Evolutionary conservation across 2,797 vertebrate species (phyloP).

Genomic region (Kryptopterus vitreolus): DNA sequence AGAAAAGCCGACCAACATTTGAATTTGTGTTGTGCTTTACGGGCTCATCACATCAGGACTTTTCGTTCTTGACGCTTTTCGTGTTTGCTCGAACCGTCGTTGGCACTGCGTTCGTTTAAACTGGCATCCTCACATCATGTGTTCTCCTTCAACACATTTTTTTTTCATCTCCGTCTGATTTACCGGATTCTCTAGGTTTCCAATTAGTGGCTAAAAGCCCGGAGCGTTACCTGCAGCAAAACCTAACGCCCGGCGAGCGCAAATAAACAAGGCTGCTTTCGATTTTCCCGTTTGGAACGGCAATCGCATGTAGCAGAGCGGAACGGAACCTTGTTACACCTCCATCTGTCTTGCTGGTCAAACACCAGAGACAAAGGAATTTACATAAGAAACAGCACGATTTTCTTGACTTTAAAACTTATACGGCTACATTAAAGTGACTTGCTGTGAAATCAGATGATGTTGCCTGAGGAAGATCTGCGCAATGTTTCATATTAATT

Average conservation of each 20-base stretch:
- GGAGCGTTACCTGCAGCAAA: slow-evolving; percentile 48
- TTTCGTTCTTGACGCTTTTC: too few species aligned
- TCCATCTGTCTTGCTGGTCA: not conserved
- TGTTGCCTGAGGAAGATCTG: too few species aligned
- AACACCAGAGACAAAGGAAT: not conserved
- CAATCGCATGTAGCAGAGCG: slow-evolving; percentile 57
- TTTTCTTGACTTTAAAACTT: not conserved
- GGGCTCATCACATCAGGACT: not conserved
- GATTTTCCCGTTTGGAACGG: slow-evolving; percentile 60
- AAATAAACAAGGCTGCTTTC: slow-evolving; percentile 70
- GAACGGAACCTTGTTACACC: slow-evolving; percentile 35
- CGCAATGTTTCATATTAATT: too few species aligned
- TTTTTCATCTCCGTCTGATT: slow-evolving; percentile 42
- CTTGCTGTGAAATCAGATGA: too few species aligned
- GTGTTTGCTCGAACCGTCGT: not conserved
- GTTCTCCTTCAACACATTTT: slow-evolving; percentile 11
- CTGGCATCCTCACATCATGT: slow-evolving; percentile 2
- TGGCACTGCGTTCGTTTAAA: not conserved
- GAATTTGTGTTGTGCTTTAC: not conserved
- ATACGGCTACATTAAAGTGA: too few species aligned
- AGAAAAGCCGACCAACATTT: not conserved
- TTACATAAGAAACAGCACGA: not conserved
- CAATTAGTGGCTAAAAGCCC: slow-evolving; percentile 73
- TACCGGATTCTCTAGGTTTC: slow-evolving; percentile 59
- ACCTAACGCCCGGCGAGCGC: slow-evolving; percentile 71